phyloP scores from a whole-genome alignment of 2,888 invertebrate species.

The Philhelius pedissequus region DNA sequence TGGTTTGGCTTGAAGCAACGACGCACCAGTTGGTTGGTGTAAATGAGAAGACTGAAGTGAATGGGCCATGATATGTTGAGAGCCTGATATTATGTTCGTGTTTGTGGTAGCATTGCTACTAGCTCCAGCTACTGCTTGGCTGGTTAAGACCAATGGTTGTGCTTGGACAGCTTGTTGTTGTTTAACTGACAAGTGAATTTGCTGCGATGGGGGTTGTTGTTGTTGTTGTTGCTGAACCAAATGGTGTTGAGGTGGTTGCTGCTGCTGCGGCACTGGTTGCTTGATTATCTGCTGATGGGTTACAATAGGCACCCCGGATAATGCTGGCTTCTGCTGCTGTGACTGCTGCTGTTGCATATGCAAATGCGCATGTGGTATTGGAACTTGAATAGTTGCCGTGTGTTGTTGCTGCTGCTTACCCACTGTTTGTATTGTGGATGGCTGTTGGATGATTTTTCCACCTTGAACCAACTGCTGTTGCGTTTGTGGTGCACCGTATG shows the following conservation, averaged over 20 bases:
- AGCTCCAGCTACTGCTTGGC: slow-evolving; percentile 44
- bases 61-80: slow-evolving; percentile 69
- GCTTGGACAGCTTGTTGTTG: slow-evolving; percentile 73
- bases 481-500: slow-evolving; percentile 44
- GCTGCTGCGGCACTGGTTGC: slow-evolving; percentile 64
- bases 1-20: slow-evolving; percentile 72
- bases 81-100: slow-evolving; percentile 53
- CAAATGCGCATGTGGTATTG: slow-evolving; percentile 61
- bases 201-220: slow-evolving; percentile 68
- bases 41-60: slow-evolving; percentile 71
- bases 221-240: slow-evolving; percentile 37
- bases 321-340: slow-evolving; percentile 50
- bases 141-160: slow-evolving; percentile 63
- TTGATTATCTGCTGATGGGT: slow-evolving; percentile 70
- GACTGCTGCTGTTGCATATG: slow-evolving; percentile 49
- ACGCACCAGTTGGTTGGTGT: slow-evolving; percentile 71
- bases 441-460: slow-evolving; percentile 55
- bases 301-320: slow-evolving; percentile 70
- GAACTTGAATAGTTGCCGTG: slow-evolving; percentile 53
- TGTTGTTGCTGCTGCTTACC: slow-evolving; percentile 55
- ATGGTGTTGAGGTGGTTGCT: slow-evolving; percentile 31
- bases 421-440: slow-evolving; percentile 55
- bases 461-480: slow-evolving; percentile 60
- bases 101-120: slow-evolving; percentile 30
- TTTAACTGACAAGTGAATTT: slow-evolving; percentile 70